These are phyloP conservation scores for Galerucella pusilla DNA, from an alignment of 2,888 invertebrate genomes.

Conservation along the genomic window DNA sequence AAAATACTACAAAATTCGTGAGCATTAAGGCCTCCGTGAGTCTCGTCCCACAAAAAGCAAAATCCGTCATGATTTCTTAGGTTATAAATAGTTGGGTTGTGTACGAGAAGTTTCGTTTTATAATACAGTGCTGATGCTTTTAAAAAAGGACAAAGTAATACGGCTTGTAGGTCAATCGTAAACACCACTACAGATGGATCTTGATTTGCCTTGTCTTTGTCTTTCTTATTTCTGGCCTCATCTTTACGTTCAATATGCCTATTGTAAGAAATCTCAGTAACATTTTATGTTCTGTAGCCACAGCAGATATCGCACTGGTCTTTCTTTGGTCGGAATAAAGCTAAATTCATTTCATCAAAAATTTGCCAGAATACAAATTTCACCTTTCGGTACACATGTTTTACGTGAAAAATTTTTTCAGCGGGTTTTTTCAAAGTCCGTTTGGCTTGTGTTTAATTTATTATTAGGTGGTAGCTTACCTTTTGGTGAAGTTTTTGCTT, in stretches of 20 bases:
- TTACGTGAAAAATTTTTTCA: too few species aligned
- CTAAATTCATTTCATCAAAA: background rate
- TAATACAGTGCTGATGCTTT: constrained; percentile 37
- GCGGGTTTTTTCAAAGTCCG: too few species aligned
- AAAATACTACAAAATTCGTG: too few species aligned
- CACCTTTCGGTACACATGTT: too few species aligned
- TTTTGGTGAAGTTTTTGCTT: too few species aligned
- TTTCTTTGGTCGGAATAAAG: too few species aligned
- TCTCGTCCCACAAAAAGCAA: constrained; percentile 43
- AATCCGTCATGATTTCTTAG: constrained; percentile 31
- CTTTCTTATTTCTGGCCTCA: constrained; percentile 38
- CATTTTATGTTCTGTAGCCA: constrained; percentile 6
- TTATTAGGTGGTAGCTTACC: too few species aligned
- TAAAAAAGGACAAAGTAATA: constrained; percentile 34
- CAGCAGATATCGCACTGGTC: too few species aligned
- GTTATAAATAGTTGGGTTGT: constrained; percentile 35
- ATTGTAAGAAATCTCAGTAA: constrained; percentile 28
- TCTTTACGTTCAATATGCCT: constrained; percentile 28
- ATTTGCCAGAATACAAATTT: background rate
- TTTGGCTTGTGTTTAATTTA: too few species aligned
- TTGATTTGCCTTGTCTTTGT: constrained; percentile 24
- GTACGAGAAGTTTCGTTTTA: constrained; percentile 40
- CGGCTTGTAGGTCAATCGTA: constrained; percentile 40
- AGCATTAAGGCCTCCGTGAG: constrained; percentile 31
- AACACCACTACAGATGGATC: constrained; percentile 21